phyloP scores from a whole-genome alignment of 2,888 invertebrate species.

The Tortrix viridana region DNA sequence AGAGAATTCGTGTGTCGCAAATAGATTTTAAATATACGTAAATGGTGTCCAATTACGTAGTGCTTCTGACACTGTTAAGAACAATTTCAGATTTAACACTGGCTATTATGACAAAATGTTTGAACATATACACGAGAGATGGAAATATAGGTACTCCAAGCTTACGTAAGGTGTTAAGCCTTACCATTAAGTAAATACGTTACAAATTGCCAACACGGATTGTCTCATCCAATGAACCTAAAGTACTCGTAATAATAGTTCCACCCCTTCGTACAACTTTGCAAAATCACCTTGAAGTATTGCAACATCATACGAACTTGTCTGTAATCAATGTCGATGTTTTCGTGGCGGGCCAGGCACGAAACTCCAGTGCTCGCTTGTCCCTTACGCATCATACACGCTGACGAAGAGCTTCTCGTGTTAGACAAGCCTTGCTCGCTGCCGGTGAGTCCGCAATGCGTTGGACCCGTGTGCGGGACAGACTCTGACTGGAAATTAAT shows the following conservation, averaged over 20 bases:
- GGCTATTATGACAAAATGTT: too few species aligned
- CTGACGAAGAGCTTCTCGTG: constrained; percentile 93
- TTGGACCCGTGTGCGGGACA: constrained; percentile 59
- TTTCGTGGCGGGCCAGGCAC: constrained; percentile 87
- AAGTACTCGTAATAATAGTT: neutral
- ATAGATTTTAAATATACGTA: neutral
- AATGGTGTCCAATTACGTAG: neutral
- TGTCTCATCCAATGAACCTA: neutral
- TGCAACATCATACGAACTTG: constrained; percentile 41
- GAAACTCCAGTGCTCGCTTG: constrained; percentile 93
- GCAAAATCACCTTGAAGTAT: constrained; percentile 2
- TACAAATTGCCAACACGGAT: neutral
- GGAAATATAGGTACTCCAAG: too few species aligned
- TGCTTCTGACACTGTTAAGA: too few species aligned
- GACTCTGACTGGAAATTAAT: constrained; percentile 52
- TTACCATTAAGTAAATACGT: neutral
- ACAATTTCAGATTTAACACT: too few species aligned
- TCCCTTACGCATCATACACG: constrained; percentile 91
- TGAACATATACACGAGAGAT: too few species aligned
- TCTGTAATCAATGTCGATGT: constrained; percentile 54
- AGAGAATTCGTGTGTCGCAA: neutral
- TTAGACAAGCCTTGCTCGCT: constrained; percentile 95
- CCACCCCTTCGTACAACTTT: neutral
- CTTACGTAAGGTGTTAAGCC: neutral
- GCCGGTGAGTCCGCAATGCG: constrained; percentile 88